Base-by-base conservation (phyloP, 53 echinoderm and acorn worm genomes). In the Stichopus horrens region DNA sequence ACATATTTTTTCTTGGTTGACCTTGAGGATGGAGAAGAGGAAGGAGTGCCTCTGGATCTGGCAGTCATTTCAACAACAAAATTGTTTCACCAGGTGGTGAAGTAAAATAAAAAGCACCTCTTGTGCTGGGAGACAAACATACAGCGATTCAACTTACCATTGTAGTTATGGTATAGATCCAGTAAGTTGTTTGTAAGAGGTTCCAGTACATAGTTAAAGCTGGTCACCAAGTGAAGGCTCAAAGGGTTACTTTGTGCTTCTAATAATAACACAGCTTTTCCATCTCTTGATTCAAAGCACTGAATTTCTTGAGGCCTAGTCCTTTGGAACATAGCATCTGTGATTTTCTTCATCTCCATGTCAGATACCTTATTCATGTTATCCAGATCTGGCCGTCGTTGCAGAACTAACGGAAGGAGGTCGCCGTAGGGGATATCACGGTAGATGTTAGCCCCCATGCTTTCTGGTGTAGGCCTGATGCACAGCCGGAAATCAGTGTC, bases 371-470 rank as follows among this genome's bases (percentile, higher is more conserved):
- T 67, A 14, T 88, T 78, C 65, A 78, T 58, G 77, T 88, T 19
- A 6, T 89, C 55, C 53, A 79, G 53, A 53, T 81, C 81, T 14
- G 79, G 82, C 23, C 81, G 53, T 54, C 54, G 37, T 16, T 79
- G 68, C 7, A 76, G 68, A 18, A 89, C 53, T 13, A 37, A 89
- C 5, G 76, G 81, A n/a, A 80, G 11, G 22, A 89, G 55, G 37
- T 89, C 81, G 0, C 87, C 87, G 54, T 87, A 74, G 18, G 87
- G 82, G 22, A 90, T 90, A 86, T 95, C 91, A 73, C 83, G 89
- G 89, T 95, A 95, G 86, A 95, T 88, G 60, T 93, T 93, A 2
- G 92, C 95, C 52, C 95, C 95, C n/a, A 86, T 86, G 87, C 91
- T 93, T 10, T 88, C 53, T 9, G 90, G 63, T 22, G 93, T 78